These are phyloP conservation scores for Nemopilema nomurai DNA, from an alignment of 30 jellyfish, hydroid and myxozoan genomes.

Conservation along the genomic window DNA sequence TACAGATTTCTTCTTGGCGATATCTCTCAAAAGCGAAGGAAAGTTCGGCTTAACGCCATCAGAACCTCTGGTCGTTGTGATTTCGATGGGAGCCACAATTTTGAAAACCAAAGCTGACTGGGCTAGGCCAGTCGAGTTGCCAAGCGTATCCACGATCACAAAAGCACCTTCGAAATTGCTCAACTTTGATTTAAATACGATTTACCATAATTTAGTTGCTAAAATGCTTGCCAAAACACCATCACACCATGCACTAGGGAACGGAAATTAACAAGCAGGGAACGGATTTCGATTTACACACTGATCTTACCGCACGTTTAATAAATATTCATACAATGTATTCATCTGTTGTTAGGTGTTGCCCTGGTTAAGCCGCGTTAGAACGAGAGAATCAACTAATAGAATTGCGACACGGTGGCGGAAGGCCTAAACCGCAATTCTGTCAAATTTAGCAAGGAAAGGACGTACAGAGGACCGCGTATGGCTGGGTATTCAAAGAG, in stretches of 20 bases:
- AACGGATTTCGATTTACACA: background rate
- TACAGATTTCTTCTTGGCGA: too few relatives aligned
- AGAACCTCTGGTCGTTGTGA: too few relatives aligned
- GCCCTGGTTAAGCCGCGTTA: background rate
- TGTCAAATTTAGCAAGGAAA: background rate
- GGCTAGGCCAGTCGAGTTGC: too few relatives aligned
- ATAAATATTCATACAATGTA: background rate
- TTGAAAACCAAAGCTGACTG: too few relatives aligned
- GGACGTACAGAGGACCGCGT: too few relatives aligned
- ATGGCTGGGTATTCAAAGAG: too few relatives aligned
- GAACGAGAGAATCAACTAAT: background rate
- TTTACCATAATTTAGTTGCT: background rate
- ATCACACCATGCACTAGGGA: background rate
- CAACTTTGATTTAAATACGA: too few relatives aligned
- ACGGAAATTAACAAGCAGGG: background rate
- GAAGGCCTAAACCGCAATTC: background rate
- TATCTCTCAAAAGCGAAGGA: too few relatives aligned
- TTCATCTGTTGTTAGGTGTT: background rate
- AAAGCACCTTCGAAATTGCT: too few relatives aligned
- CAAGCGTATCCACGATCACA: too few relatives aligned
- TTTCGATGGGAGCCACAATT: too few relatives aligned
- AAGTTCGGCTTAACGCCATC: too few relatives aligned
- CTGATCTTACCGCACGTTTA: background rate
- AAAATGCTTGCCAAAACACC: background rate
- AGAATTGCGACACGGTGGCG: background rate